Percentiles rank a stretch among this genome's conserved stretches.
Conservation (phyloP, 2,113 vertebrate genomes). For the Trochalopteron elliotii region DNA sequence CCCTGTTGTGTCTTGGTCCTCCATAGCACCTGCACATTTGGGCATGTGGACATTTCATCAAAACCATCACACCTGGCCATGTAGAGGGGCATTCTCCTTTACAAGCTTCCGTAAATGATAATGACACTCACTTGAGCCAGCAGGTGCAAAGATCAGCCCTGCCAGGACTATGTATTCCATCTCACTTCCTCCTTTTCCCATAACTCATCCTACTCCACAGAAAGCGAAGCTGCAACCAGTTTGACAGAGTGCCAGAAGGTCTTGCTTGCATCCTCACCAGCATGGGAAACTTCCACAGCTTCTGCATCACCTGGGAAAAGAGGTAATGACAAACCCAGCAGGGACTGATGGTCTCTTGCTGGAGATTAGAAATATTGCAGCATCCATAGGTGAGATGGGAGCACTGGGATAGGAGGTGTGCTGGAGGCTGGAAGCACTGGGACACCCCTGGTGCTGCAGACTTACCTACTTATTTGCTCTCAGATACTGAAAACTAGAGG, state of each 20-base stretch:
- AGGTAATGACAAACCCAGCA: neutral
- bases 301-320: neutral
- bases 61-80: neutral
- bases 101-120: rapidly evolving
- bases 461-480: neutral
- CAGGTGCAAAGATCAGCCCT: neutral
- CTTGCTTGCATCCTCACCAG: neutral
- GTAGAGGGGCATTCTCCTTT: neutral
- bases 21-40: rapidly evolving
- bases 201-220: neutral
- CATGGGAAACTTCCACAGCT: neutral
- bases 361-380: neutral
- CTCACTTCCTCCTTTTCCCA: neutral
- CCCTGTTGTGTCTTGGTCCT: neutral
- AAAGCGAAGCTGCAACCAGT: rapidly evolving
- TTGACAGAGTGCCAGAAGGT: neutral
- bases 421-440: neutral
- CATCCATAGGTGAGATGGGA: neutral
- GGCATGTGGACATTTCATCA: rapidly evolving
- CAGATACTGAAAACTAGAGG: neutral
- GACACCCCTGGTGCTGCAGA: neutral
- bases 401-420: neutral
- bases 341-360: neutral
- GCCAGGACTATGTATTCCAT: rapidly evolving
- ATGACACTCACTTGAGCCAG: neutral